These are phyloP conservation scores for Cinclus cinclus DNA, from an alignment of 2,113 vertebrate species.

Conservation along the genomic window DNA sequence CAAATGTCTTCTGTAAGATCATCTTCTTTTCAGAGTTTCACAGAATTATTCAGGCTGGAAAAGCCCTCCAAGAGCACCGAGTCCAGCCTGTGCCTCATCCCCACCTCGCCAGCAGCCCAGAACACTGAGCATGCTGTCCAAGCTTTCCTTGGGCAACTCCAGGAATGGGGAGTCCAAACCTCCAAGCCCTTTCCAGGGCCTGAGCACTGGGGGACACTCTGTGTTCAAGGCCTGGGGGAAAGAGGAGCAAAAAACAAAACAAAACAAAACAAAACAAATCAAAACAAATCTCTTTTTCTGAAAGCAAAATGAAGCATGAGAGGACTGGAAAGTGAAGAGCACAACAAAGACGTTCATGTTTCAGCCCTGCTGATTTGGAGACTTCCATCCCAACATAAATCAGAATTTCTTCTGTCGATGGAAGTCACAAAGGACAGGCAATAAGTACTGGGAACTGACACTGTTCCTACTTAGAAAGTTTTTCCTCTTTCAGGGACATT, in stretches of 20 bases:
- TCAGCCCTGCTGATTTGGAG: neutral
- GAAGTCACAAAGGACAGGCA: neutral
- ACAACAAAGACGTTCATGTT: neutral
- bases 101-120: neutral
- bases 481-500: constrained; percentile 18
- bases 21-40: neutral
- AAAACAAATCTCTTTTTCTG: neutral
- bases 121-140: rapidly evolving
- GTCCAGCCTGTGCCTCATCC: rapidly evolving
- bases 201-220: neutral
- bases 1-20: neutral
- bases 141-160: neutral
- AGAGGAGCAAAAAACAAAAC: neutral
- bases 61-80: neutral
- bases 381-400: neutral
- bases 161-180: neutral
- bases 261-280: no score
- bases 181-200: no score
- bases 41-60: neutral
- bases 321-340: neutral
- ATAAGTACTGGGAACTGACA: neutral
- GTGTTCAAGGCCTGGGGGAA: neutral
- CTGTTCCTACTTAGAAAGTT: neutral
- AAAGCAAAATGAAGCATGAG: neutral
- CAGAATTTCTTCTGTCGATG: neutral